These are phyloP conservation scores for Dicranocentrus wangi DNA, from an alignment of 2,888 invertebrate genomes.

Conservation along the genomic window DNA sequence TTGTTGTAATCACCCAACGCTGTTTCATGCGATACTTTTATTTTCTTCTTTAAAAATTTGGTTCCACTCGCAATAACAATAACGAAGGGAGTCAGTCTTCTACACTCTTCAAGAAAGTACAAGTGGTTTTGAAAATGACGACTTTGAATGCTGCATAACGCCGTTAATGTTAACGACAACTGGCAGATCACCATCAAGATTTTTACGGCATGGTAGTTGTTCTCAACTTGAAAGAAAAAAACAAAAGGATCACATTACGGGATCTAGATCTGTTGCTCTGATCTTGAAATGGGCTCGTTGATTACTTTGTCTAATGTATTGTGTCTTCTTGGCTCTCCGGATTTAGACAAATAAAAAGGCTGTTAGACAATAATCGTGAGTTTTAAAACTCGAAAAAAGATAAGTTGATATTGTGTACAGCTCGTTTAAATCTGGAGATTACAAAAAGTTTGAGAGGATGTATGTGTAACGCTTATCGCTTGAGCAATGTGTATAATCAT, in stretches of 20 bases:
- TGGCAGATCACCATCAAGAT: slow-evolving; percentile 48
- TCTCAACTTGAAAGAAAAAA: too few species aligned
- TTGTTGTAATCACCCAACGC: too few species aligned
- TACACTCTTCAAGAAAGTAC: slow-evolving; percentile 31
- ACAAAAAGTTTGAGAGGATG: slow-evolving; percentile 6
- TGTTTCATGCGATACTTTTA: too few species aligned
- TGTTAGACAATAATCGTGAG: slow-evolving; percentile 34
- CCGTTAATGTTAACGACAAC: slow-evolving; percentile 61
- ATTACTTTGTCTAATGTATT: slow-evolving; percentile 40
- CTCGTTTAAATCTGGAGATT: slow-evolving; percentile 59
- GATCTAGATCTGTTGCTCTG: slow-evolving; percentile 50
- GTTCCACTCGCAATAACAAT: slow-evolving; percentile 28
- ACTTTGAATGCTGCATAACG: slow-evolving; percentile 48
- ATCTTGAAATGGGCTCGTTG: slow-evolving; percentile 40
- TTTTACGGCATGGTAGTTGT: too few species aligned
- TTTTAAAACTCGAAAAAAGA: slow-evolving; percentile 28
- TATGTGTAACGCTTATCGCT: slow-evolving; percentile 38
- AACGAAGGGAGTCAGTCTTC: not conserved
- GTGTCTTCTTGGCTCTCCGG: not conserved
- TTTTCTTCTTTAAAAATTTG: not conserved
- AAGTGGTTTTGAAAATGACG: slow-evolving; percentile 62
- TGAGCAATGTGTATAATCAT: slow-evolving; percentile 40
- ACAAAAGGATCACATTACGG: slow-evolving; percentile 50
- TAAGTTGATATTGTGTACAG: slow-evolving; percentile 41
- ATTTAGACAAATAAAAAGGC: slow-evolving; percentile 12